Percentiles rank a stretch among this genome's conserved stretches.
phyloP scores from a whole-genome alignment of 2,888 invertebrate genomes.

The Teinopalpus imperialis region DNA sequence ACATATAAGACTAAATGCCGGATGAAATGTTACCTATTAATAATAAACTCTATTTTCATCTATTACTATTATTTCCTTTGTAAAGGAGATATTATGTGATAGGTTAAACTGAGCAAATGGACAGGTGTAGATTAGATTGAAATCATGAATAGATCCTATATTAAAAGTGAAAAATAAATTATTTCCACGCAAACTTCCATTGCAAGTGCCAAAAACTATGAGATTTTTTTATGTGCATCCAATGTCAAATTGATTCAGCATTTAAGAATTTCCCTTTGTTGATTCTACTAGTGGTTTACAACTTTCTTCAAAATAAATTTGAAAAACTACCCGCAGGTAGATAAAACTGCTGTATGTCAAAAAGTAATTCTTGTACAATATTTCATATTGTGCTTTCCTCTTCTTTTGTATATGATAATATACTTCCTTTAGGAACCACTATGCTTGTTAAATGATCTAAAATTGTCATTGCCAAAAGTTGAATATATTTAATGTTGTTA shows the following conservation, averaged over 20 bases:
- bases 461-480: no score
- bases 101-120: slow-evolving; percentile 1
- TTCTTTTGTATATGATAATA: no score
- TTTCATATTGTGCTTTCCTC: no score
- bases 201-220: slow-evolving; percentile 22
- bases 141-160: not conserved
- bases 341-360: no score
- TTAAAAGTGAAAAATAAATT: not conserved
- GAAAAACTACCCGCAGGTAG: no score
- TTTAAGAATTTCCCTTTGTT: no score
- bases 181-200: slow-evolving; percentile 13
- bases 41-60: not conserved
- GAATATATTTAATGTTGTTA: no score
- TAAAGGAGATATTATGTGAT: slow-evolving; percentile 1
- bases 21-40: slow-evolving; percentile 22
- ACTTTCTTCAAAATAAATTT: no score
- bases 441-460: no score
- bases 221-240: slow-evolving; percentile 7
- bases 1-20: slow-evolving; percentile 6
- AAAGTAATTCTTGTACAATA: no score
- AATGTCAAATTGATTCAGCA: not conserved
- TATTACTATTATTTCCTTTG: not conserved
- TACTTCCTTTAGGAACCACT: no score
- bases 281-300: no score
- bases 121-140: not conserved